Evolutionary conservation across 2,113 vertebrate genomes (phyloP).

Genomic region (Panthera uncia): DNA sequence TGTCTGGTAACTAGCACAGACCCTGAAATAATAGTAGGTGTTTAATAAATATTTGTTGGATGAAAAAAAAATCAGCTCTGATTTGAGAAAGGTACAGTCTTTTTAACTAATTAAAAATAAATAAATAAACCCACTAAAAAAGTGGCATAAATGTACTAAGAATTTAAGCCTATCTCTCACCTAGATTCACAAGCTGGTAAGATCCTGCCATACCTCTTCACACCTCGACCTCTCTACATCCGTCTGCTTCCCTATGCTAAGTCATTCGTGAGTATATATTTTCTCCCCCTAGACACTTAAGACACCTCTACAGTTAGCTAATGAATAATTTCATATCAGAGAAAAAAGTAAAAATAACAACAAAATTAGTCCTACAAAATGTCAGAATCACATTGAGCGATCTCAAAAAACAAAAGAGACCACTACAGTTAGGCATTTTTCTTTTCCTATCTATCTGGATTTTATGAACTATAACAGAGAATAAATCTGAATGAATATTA

Average conservation of each 20-base stretch:
- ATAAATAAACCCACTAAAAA: not conserved
- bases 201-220: not conserved
- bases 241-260: not conserved
- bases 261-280: not conserved
- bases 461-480: not conserved
- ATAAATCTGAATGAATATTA: not conserved
- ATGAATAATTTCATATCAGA: not conserved
- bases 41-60: not conserved
- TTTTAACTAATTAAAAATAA: not conserved
- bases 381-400: not conserved
- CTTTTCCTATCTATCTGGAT: not conserved
- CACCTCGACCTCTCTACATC: rapidly evolving
- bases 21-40: not conserved
- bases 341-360: not conserved
- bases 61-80: not conserved
- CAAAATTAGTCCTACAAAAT: not conserved
- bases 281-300: not conserved
- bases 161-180: not conserved
- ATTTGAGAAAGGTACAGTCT: not conserved
- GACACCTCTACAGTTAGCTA: not conserved
- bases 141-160: not conserved
- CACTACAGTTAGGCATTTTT: not conserved
- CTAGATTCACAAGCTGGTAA: not conserved
- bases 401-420: not conserved
- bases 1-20: not conserved